A percentile compares a stretch with the other conserved stretches of the same genome.
Conservation (phyloP, 2,113 vertebrate genomes). For the Rana temporaria region DNA sequence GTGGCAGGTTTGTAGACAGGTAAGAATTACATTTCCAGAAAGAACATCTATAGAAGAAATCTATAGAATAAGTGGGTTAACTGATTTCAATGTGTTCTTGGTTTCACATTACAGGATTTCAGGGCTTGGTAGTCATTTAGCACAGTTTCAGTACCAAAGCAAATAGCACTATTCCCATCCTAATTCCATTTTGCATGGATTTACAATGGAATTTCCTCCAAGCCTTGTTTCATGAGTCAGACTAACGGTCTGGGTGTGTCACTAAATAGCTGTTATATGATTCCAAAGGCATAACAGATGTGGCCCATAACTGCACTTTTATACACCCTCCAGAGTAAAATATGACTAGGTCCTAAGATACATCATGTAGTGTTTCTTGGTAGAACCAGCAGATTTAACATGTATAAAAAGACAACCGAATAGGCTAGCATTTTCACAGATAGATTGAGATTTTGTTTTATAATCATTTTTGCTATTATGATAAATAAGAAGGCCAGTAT, state of each 20-base stretch:
- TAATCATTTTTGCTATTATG: too few species aligned
- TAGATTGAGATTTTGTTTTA: too few species aligned
- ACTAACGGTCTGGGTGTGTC: slow-evolving; percentile 32
- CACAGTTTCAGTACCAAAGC: neutral
- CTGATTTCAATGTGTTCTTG: neutral
- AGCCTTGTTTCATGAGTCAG: slow-evolving; percentile 31
- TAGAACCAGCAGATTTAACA: too few species aligned
- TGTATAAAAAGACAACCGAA: too few species aligned
- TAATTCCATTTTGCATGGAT: slow-evolving; percentile 30
- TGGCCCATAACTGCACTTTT: slow-evolving; percentile 12
- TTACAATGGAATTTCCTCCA: slow-evolving; percentile 26
- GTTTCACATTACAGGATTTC: neutral
- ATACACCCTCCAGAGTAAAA: neutral
- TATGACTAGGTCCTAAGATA: neutral
- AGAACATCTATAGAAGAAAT: neutral
- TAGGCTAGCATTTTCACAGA: too few species aligned
- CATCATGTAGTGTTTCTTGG: too few species aligned
- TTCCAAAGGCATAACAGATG: slow-evolving; percentile 37
- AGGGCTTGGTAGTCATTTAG: neutral
- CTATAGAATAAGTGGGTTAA: neutral
- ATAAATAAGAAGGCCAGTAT: too few species aligned
- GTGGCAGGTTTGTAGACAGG: neutral
- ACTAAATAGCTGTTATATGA: slow-evolving; percentile 16
- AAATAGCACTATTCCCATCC: neutral
- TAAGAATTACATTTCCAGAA: neutral